Conservation (phyloP, 2,888 invertebrate genomes). For the Drosophila meridionalis region DNA sequence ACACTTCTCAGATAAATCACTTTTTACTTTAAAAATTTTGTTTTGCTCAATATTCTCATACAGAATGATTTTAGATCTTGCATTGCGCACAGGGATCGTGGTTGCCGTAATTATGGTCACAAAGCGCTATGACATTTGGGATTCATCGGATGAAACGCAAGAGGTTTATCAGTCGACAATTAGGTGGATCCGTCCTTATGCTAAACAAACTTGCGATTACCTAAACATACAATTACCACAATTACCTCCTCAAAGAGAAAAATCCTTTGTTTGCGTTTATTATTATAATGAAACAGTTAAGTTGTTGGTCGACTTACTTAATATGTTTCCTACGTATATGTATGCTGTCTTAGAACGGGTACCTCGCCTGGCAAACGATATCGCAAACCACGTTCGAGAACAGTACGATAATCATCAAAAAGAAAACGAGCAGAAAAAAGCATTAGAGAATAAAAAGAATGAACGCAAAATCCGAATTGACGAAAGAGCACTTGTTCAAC, state of each 20-base stretch:
- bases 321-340: slow-evolving; percentile 43
- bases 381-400: not conserved
- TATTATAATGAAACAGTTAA: slow-evolving; percentile 59
- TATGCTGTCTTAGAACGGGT: slow-evolving; percentile 18
- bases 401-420: slow-evolving; percentile 27
- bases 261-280: slow-evolving; percentile 49
- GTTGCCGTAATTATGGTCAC: slow-evolving; percentile 54
- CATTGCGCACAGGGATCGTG: slow-evolving; percentile 59
- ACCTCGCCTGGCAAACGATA: slow-evolving; percentile 27
- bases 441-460: slow-evolving; percentile 21
- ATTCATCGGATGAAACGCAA: slow-evolving; percentile 41
- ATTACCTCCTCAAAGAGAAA: slow-evolving; percentile 56
- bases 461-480: slow-evolving; percentile 31
- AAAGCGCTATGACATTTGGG: slow-evolving; percentile 54
- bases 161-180: slow-evolving; percentile 37
- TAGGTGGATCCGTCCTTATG: slow-evolving; percentile 41
- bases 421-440: not conserved
- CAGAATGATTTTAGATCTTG: slow-evolving; percentile 50
- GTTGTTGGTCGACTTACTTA: slow-evolving; percentile 42
- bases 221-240: slow-evolving; percentile 57
- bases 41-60: not conserved
- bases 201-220: slow-evolving; percentile 33
- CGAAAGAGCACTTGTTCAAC: slow-evolving; percentile 27
- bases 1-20: not conserved
- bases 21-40: not conserved